phyloP scores from a whole-genome alignment of 2,797 vertebrate species.

The Propithecus deckenii region DNA sequence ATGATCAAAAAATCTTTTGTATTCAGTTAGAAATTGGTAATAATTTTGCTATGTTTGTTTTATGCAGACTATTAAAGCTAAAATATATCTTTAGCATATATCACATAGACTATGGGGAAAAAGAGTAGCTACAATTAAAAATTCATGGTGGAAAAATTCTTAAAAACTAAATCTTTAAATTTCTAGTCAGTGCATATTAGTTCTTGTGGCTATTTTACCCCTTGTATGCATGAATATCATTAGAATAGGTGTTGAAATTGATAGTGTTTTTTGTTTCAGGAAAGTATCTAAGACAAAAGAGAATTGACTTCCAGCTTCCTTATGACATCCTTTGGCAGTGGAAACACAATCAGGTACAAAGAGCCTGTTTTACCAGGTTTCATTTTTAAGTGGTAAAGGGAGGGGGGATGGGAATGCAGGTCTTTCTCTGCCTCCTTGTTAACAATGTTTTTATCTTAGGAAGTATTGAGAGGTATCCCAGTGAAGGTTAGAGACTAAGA shows the following conservation, averaged over 20 bases:
- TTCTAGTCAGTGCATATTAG: not conserved
- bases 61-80: constrained; percentile 32
- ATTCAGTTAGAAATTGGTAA: not conserved
- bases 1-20: not conserved
- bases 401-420: not conserved
- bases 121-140: constrained; percentile 28
- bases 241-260: not conserved
- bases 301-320: constrained; percentile 97
- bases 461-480: constrained; percentile 21
- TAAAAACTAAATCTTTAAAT: constrained; percentile 2
- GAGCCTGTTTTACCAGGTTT: not conserved
- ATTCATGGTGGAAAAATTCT: not conserved
- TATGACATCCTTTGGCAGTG: constrained; percentile 98
- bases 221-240: not conserved
- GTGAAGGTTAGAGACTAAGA: constrained; percentile 39
- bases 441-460: not conserved
- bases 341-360: constrained; percentile 95
- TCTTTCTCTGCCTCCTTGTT: constrained; percentile 1
- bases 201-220: not conserved
- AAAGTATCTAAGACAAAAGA: constrained; percentile 97
- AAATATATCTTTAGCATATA: not conserved
- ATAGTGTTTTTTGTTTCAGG: constrained; percentile 86
- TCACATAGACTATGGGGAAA: not conserved
- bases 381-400: not conserved
- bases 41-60: constrained; percentile 27